Conservation (phyloP, 2,888 invertebrate genomes). For the Callimorpha dominula region DNA sequence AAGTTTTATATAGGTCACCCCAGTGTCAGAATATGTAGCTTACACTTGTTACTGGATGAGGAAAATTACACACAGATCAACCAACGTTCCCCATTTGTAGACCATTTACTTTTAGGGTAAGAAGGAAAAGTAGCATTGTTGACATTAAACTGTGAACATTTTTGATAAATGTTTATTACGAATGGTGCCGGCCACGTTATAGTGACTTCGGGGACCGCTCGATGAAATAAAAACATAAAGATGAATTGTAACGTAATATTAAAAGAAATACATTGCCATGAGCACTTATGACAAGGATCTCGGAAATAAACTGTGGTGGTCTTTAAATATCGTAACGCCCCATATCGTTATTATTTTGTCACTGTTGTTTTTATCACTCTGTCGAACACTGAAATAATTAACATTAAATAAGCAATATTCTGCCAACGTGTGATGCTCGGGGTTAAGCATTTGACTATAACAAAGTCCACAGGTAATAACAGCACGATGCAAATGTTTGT, state of each 20-base stretch:
- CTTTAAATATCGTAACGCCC: no score
- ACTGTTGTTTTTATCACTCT: no score
- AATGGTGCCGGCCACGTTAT: not conserved
- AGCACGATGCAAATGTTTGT: no score
- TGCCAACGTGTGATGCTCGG: no score
- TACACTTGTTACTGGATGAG: slow-evolving; percentile 46
- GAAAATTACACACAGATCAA: slow-evolving; percentile 51
- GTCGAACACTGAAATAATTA: no score
- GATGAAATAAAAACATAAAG: not conserved
- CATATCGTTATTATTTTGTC: no score
- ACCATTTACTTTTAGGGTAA: slow-evolving; percentile 52
- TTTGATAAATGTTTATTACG: not conserved
- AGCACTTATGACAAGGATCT: no score
- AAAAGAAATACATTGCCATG: no score
- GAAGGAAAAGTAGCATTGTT: slow-evolving; percentile 41
- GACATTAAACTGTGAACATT: slow-evolving; percentile 9
- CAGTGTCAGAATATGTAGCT: slow-evolving; percentile 50
- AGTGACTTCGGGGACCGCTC: not conserved
- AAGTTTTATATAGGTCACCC: slow-evolving; percentile 71
- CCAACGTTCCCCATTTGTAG: slow-evolving; percentile 62
- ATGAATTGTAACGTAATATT: not conserved
- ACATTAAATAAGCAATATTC: no score
- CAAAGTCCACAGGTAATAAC: no score
- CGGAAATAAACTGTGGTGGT: no score
- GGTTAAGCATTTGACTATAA: no score